phyloP scores from a whole-genome alignment of 35 echinoderm and acorn worm genomes.

The Heliocidaris tuberculata region DNA sequence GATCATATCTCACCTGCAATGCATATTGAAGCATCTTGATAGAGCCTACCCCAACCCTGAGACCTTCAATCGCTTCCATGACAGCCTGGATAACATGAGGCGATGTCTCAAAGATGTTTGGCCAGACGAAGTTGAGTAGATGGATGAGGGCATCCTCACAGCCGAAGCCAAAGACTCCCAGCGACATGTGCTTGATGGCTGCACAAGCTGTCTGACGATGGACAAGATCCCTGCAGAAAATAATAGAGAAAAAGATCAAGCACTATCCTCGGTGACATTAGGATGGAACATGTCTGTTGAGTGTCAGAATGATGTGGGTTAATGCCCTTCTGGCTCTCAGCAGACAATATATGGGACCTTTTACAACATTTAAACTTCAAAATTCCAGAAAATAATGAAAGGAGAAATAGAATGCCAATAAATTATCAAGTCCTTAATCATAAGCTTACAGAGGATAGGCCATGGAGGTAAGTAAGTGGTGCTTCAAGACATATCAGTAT shows the following conservation, averaged over 20 bases:
- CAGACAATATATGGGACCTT: neutral
- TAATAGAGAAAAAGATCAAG: neutral
- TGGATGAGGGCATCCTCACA: constrained; percentile 94
- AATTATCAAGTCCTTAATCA: no score
- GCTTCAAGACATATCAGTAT: no score
- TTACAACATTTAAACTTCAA: neutral
- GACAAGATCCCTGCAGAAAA: constrained; percentile 86
- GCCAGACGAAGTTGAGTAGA: constrained; percentile 97
- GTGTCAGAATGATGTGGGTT: neutral
- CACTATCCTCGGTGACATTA: neutral
- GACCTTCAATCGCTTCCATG: constrained; percentile 93
- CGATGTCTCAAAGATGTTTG: constrained; percentile 99
- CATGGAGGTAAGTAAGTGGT: no score
- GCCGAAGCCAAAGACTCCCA: constrained; percentile 96
- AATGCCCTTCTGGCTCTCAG: no score
- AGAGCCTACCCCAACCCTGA: constrained; percentile 83
- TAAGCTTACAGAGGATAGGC: no score
- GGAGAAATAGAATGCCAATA: no score
- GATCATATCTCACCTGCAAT: constrained; percentile 69
- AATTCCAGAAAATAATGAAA: no score
- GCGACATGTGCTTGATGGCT: constrained; percentile 97
- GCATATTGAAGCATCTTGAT: constrained; percentile 92
- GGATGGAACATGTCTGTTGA: neutral
- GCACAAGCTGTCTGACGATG: constrained; percentile 97
- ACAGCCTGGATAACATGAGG: constrained; percentile 96